Percentiles rank a stretch among this genome's conserved stretches.
Evolutionary conservation across 2,113 vertebrate genomes (phyloP).

Genomic region (Mirounga angustirostris): DNA sequence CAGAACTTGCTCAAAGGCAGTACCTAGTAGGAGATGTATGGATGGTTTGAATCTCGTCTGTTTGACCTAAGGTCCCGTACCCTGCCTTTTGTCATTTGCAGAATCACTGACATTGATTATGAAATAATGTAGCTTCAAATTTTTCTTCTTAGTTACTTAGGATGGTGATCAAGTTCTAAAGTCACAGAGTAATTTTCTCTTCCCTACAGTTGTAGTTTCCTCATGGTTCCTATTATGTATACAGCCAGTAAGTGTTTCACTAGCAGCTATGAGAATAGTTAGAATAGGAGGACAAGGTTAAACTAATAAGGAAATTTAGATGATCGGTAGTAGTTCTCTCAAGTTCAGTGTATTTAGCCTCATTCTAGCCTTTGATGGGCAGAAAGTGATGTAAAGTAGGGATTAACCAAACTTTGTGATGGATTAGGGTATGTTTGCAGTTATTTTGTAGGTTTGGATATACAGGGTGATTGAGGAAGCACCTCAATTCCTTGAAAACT

Average conservation of each 20-base stretch:
- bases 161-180: background rate
- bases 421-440: background rate
- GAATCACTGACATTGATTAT: background rate
- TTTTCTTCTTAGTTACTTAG: conserved; percentile 32
- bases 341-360: background rate
- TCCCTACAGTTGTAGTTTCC: conserved; percentile 23
- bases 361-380: background rate
- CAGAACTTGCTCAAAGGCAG: background rate
- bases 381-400: background rate
- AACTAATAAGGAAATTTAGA: conserved; percentile 2
- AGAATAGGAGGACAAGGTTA: background rate
- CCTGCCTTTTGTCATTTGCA: conserved; percentile 5
- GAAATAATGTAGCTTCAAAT: conserved; percentile 24
- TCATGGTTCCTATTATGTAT: background rate
- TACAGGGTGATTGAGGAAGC: background rate
- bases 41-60: background rate
- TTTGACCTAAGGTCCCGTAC: background rate
- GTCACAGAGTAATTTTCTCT: background rate
- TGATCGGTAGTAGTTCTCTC: background rate
- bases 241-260: background rate
- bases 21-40: background rate
- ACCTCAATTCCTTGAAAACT: background rate
- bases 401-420: background rate
- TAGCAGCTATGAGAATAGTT: background rate
- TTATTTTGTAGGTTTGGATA: background rate